Percentiles rank a stretch among this genome's conserved stretches.
Evolutionary conservation across 2,888 invertebrate species (phyloP).

Genomic region (Allophyes oxyacanthae): DNA sequence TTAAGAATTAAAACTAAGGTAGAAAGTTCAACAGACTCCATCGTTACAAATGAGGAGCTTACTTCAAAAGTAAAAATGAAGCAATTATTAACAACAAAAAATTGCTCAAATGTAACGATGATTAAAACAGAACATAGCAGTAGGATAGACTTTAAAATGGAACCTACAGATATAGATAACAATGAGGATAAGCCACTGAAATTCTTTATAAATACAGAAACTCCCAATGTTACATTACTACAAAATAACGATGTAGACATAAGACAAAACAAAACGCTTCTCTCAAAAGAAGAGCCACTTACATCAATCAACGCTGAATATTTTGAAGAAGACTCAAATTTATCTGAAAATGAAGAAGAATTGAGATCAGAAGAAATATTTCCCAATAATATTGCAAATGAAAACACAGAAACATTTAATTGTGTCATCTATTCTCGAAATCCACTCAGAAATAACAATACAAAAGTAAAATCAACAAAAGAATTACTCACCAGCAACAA

Average conservation of each 20-base stretch:
- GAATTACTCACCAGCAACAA: not conserved
- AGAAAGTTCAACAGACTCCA: not conserved
- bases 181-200: conserved; percentile 13
- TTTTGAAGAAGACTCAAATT: not conserved
- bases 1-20: conserved; percentile 32
- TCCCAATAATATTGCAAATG: not conserved
- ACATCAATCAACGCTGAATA: not conserved
- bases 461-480: too few relatives aligned
- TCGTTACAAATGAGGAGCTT: not conserved
- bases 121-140: conserved; percentile 1
- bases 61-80: not conserved
- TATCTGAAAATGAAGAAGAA: not conserved
- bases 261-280: too few relatives aligned
- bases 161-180: not conserved
- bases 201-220: not conserved
- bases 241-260: not conserved
- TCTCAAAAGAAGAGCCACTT: too few relatives aligned
- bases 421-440: not conserved
- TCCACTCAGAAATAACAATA: not conserved
- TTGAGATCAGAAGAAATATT: not conserved
- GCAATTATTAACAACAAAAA: not conserved
- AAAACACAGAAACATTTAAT: not conserved
- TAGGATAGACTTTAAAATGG: conserved; percentile 4
- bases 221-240: not conserved
- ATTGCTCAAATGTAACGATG: not conserved